Conservation (phyloP, 2,797 vertebrate genomes). For the Saxicola maurus region DNA sequence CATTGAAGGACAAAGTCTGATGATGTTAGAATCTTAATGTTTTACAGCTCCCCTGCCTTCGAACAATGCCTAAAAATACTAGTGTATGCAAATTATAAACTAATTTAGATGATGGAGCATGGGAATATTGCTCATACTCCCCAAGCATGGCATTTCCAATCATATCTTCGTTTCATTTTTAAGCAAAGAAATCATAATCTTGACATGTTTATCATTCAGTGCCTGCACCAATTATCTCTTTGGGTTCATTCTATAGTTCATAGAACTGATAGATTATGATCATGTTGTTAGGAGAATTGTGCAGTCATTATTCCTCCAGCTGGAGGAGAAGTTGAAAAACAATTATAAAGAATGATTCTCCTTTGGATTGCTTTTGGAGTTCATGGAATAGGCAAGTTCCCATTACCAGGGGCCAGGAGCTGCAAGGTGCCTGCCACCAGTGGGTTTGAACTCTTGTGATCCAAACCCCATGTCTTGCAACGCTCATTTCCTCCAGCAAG, state of each 20-base stretch:
- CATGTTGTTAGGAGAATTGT: constrained; percentile 66
- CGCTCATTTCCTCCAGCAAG: not conserved
- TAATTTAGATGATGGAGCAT: constrained; percentile 65
- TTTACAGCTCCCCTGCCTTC: constrained; percentile 42
- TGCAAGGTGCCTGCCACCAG: not conserved
- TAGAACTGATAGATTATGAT: constrained; percentile 68
- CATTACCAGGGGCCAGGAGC: constrained; percentile 11
- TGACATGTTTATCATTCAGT: constrained; percentile 73
- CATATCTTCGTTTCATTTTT: constrained; percentile 61
- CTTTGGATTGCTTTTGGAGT: constrained; percentile 42
- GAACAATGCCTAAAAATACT: constrained; percentile 53
- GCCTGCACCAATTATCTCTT: constrained; percentile 70
- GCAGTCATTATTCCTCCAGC: constrained; percentile 58
- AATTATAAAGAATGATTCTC: constrained; percentile 60
- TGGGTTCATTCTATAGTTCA: constrained; percentile 63
- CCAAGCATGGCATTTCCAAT: constrained; percentile 59
- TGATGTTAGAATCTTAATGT: not conserved
- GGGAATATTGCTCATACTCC: constrained; percentile 53
- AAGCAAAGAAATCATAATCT: constrained; percentile 69
- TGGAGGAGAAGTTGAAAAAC: constrained; percentile 55
- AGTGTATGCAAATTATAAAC: constrained; percentile 68
- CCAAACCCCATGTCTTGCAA: not conserved
- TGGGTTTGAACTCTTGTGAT: constrained; percentile 10
- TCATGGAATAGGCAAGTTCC: constrained; percentile 12
- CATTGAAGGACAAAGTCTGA: constrained; percentile 7